Evolutionary conservation across 2,113 vertebrate genomes (phyloP), one percentile per base, ranked within the genome.

Genomic region (Pyxicephalus adspersus): DNA sequence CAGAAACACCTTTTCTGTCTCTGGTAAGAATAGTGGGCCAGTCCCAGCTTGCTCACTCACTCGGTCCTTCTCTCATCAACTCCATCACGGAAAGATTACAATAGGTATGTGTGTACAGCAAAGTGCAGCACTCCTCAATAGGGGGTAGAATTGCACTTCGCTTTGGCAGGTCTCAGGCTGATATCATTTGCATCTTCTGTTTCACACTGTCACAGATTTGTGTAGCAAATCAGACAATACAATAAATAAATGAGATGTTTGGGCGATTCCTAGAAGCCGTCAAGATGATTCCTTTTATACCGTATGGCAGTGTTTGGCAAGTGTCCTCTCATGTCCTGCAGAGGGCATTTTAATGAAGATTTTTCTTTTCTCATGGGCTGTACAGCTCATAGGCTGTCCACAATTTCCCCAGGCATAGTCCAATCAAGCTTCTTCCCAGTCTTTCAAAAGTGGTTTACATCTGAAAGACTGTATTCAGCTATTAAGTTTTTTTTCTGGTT

Each of bases 1-100:
- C 55, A 73, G 45, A 31, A 65, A 72, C 66, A 72, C 58, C 58
- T 60, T 55, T 22, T 60, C 73, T 22, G 54, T 73, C 52, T 64
- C 60, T 55, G 58, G 50, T 34, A 25, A 28, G 66, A 25, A 18
- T 29, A 23, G 23, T 58, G 80, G 50, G 80, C 29, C 58, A 65
- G 55, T 74, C 51, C 51, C 70, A 57, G 71, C 50, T 29, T 7
- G 18, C 63, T 75, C 52, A 45, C 64, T 45, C 38, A 29, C 29
- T 58, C n/a, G n/a, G n/a, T n/a, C 54, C 58, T 26, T 66, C 29
- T 45, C 28, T n/a, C 64, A 79, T 25, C 3, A 60, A 18, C 55
- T 55, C 5, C 29, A 31, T 55, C 26, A 55, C 11, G 34, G 54
- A 20, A 20, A 11, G 70, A 31, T 57, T 15, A 55, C 20, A 22